phyloP scores from a whole-genome alignment of 2,888 invertebrate genomes.

The Cephus spinipes region DNA sequence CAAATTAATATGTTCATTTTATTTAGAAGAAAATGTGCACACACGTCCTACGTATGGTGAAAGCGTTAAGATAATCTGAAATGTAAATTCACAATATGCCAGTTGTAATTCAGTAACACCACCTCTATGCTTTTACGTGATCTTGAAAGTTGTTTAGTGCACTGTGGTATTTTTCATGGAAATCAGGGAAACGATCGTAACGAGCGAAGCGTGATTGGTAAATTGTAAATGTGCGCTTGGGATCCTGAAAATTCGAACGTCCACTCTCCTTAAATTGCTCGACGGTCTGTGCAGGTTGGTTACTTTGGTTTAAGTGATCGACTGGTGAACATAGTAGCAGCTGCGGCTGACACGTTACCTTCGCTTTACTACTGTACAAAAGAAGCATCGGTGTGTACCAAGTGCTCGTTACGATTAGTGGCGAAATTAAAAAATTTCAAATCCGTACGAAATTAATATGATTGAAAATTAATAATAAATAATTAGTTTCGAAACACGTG shows the following conservation, averaged over 20 bases:
- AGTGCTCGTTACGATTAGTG: neutral
- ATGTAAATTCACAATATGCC: neutral
- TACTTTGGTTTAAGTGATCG: slow-evolving; percentile 48
- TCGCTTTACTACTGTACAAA: neutral
- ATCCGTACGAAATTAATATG: neutral
- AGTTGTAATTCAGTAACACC: neutral
- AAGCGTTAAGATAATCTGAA: neutral
- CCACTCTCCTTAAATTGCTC: slow-evolving; percentile 53
- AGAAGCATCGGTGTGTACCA: neutral
- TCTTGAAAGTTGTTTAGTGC: neutral
- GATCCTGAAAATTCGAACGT: slow-evolving; percentile 9
- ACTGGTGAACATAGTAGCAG: slow-evolving; percentile 38
- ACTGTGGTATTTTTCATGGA: neutral
- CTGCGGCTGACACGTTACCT: neutral
- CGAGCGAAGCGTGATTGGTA: neutral
- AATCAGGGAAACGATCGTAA: neutral
- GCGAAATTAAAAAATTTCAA: neutral
- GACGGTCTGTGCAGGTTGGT: slow-evolving; percentile 43
- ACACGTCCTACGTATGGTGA: neutral
- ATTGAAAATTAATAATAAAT: neutral
- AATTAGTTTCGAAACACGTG: neutral
- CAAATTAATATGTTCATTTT: neutral
- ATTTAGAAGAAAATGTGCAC: neutral
- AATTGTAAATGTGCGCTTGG: neutral
- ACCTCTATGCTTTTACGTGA: neutral